A percentile compares a stretch with the other conserved stretches of the same genome.
Evolutionary conservation across 2,797 vertebrate genomes (phyloP).

Genomic region (Labroides dimidiatus): DNA sequence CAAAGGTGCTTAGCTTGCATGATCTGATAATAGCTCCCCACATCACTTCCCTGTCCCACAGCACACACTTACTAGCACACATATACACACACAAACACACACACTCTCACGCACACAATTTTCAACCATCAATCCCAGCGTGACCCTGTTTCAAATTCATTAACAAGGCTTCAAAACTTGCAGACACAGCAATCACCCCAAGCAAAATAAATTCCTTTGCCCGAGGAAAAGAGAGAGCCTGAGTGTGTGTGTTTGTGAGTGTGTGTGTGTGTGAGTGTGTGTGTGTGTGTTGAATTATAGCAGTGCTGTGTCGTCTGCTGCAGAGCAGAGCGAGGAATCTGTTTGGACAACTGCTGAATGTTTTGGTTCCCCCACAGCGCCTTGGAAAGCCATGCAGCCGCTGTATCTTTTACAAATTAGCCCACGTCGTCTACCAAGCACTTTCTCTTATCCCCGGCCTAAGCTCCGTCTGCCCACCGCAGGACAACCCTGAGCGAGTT

Average conservation of each 20-base stretch:
- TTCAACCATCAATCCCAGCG: conserved; percentile 76
- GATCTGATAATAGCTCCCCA: conserved; percentile 60
- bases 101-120: conserved; percentile 24
- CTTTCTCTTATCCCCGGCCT: conserved; percentile 72
- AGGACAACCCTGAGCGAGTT: conserved; percentile 47
- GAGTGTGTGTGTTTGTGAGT: conserved; percentile 21
- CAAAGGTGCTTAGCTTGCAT: conserved; percentile 67
- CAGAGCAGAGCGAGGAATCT: conserved; percentile 76
- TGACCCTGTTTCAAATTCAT: conserved; percentile 83
- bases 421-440: conserved; percentile 76
- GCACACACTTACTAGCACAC: neutral
- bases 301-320: conserved; percentile 66
- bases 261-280: conserved; percentile 31
- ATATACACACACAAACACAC: no score
- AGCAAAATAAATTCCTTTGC: conserved; percentile 81
- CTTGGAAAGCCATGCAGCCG: conserved; percentile 78
- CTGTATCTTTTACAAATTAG: conserved; percentile 87
- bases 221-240: conserved; percentile 60
- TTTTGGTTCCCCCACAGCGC: conserved; percentile 83
- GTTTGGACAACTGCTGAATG: conserved; percentile 87
- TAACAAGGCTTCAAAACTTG: conserved; percentile 82
- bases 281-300: conserved; percentile 60
- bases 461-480: conserved; percentile 66
- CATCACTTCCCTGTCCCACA: conserved; percentile 49
- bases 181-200: conserved; percentile 82